phyloP scores from a whole-genome alignment of 2,113 vertebrate species.

The Corythoichthys intestinalis region DNA sequence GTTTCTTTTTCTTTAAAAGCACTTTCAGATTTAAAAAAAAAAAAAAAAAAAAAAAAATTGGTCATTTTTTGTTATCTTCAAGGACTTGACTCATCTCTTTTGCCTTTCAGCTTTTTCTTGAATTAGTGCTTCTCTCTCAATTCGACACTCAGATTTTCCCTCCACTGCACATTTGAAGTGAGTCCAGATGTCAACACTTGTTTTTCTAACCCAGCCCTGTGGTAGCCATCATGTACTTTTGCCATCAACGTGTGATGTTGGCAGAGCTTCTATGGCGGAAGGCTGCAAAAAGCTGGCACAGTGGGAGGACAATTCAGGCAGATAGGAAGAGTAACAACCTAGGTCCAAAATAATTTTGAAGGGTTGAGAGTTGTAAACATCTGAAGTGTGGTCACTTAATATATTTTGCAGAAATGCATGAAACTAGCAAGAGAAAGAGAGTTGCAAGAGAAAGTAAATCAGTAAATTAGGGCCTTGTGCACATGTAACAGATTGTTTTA shows the following conservation, averaged over 20 bases:
- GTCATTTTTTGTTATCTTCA: background rate
- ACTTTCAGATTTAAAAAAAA: too few relatives aligned
- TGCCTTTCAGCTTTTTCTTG: background rate
- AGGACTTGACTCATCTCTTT: slow-evolving; percentile 1
- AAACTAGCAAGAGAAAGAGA: too few relatives aligned
- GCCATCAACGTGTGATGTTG: slow-evolving; percentile 2
- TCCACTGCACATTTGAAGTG: slow-evolving; percentile 6
- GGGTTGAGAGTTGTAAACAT: background rate
- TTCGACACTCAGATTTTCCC: background rate
- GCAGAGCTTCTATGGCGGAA: background rate
- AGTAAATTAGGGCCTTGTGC: too few relatives aligned
- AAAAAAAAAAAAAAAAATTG: too few relatives aligned
- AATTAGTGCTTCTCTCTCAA: background rate
- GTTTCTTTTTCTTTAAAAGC: too few relatives aligned
- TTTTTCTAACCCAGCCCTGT: slow-evolving; percentile 5
- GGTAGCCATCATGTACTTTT: slow-evolving; percentile 6
- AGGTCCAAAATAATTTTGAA: background rate
- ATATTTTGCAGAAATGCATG: background rate
- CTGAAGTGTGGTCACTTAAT: background rate
- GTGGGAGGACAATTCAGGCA: background rate
- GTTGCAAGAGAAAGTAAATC: too few relatives aligned
- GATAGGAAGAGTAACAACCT: background rate
- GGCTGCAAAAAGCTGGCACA: background rate
- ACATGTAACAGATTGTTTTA: too few relatives aligned
- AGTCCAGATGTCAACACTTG: slow-evolving; percentile 10